phyloP scores from a whole-genome alignment of 2,113 vertebrate genomes.

The Rhodinocichla rosea region DNA sequence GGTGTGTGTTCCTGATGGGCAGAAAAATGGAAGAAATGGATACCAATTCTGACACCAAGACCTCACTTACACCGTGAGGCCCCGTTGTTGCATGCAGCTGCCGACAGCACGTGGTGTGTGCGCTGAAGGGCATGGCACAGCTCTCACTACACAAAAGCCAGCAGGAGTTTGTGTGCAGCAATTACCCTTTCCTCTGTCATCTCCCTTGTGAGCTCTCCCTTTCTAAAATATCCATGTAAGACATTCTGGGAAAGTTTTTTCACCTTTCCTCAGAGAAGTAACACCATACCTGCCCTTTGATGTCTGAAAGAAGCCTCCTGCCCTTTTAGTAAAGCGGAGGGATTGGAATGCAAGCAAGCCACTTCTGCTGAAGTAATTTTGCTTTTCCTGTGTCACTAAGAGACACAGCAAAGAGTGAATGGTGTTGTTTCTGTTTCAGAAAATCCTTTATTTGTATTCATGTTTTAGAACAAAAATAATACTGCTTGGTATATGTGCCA shows the following conservation, averaged over 20 bases:
- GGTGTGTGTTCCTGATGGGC: not conserved
- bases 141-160: not conserved
- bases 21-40: not conserved
- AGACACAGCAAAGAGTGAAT: not conserved
- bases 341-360: not conserved
- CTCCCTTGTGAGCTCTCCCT: not conserved
- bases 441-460: not conserved
- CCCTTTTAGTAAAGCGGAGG: not conserved
- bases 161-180: not conserved
- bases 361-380: not conserved
- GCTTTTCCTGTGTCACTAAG: not conserved
- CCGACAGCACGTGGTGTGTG: rapidly evolving
- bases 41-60: not conserved
- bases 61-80: not conserved
- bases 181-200: not conserved
- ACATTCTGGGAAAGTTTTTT: not conserved
- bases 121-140: not conserved
- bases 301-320: not conserved
- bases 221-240: not conserved
- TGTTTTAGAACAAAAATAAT: not conserved
- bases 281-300: not conserved
- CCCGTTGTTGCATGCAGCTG: not conserved
- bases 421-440: not conserved
- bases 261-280: not conserved
- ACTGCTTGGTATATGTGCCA: not conserved